Evolutionary conservation across 2,888 invertebrate genomes (phyloP).

Genomic region (Trilocha varians): DNA sequence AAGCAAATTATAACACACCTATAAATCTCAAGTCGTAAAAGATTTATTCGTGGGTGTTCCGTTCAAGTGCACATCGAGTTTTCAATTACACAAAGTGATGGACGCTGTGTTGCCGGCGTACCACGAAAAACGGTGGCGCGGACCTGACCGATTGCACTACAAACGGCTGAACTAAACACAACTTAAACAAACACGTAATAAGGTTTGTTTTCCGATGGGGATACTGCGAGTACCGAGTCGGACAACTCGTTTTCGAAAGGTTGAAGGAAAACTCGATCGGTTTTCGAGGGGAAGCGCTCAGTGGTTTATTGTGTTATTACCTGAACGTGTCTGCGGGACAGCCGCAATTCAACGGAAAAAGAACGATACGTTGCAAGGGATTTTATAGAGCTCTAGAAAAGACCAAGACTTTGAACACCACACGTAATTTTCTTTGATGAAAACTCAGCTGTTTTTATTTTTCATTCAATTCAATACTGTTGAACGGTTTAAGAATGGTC

Average conservation of each 20-base stretch:
- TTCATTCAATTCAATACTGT: slow-evolving; percentile 58
- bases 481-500: slow-evolving; percentile 36
- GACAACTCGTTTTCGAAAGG: slow-evolving; percentile 65
- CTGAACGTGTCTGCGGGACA: slow-evolving; percentile 70
- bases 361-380: slow-evolving; percentile 68
- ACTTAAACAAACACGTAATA: slow-evolving; percentile 42
- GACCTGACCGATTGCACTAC: slow-evolving; percentile 58
- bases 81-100: slow-evolving; percentile 72
- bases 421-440: slow-evolving; percentile 67
- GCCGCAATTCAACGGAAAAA: slow-evolving; percentile 67
- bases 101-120: slow-evolving; percentile 48
- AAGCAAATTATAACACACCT: slow-evolving; percentile 3
- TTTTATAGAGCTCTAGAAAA: slow-evolving; percentile 61
- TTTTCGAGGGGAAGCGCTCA: slow-evolving; percentile 70
- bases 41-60: slow-evolving; percentile 61
- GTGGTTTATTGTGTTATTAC: slow-evolving; percentile 74
- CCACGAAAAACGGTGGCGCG: slow-evolving; percentile 60
- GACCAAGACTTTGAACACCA: slow-evolving; percentile 46
- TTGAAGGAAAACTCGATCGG: slow-evolving; percentile 70
- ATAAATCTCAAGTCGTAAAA: slow-evolving; percentile 31
- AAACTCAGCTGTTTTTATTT: slow-evolving; percentile 60
- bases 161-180: slow-evolving; percentile 32
- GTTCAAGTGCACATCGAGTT: slow-evolving; percentile 67
- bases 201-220: slow-evolving; percentile 41
- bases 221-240: slow-evolving; percentile 34